Percentiles rank a stretch among this genome's conserved stretches.
These are phyloP conservation scores for Syngnathus floridae DNA, from an alignment of 2,113 vertebrate genomes.

Conservation along the genomic window DNA sequence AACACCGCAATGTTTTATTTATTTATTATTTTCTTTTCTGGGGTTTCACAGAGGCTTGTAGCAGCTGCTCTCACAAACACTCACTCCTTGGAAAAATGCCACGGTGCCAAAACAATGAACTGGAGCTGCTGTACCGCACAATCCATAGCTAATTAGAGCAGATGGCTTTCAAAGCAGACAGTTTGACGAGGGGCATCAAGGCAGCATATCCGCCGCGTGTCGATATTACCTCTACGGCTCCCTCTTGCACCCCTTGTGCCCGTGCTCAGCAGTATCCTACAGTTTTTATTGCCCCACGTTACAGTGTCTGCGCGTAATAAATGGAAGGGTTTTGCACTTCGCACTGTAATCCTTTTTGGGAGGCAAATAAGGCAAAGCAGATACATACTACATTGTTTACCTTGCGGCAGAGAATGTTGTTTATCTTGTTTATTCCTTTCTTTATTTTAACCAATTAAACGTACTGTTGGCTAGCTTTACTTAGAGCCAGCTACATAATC, in stretches of 20 bases:
- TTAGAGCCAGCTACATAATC: neutral
- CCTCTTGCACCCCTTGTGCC: slow-evolving; percentile 27
- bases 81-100: slow-evolving; percentile 53
- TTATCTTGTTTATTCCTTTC: no score
- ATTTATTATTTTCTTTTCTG: neutral
- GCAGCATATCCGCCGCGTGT: slow-evolving; percentile 46
- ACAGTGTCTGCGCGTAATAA: slow-evolving; percentile 39
- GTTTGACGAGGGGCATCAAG: slow-evolving; percentile 65
- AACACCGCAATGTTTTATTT: slow-evolving; percentile 12
- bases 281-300: slow-evolving; percentile 37
- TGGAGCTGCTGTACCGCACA: slow-evolving; percentile 44
- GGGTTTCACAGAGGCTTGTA: slow-evolving; percentile 3
- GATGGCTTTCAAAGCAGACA: slow-evolving; percentile 63
- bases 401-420: no score
- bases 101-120: slow-evolving; percentile 55
- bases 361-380: no score
- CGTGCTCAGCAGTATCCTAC: slow-evolving; percentile 56
- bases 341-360: no score
- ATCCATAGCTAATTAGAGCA: slow-evolving; percentile 75
- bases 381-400: no score
- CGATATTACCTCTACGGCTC: slow-evolving; percentile 60
- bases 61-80: slow-evolving; percentile 60
- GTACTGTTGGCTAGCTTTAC: neutral
- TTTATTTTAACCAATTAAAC: no score
- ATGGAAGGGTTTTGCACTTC: slow-evolving; percentile 1